Base-by-base conservation (phyloP, 1,140 invertebrate species). In the Scaptomyza pallida region DNA sequence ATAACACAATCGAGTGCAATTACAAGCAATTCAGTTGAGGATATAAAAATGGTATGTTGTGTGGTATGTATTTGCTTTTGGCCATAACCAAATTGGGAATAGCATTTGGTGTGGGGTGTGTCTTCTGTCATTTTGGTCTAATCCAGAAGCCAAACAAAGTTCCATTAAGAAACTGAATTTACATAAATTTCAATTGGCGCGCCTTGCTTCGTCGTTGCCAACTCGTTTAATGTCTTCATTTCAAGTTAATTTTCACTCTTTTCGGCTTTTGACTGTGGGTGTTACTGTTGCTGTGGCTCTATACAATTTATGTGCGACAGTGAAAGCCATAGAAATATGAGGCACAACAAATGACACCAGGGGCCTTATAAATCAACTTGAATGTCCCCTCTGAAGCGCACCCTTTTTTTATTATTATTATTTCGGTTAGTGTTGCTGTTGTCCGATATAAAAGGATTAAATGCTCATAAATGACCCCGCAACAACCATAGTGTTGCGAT, bases 291-390 rank as follows among this genome's bases (percentile, higher is more conserved):
- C 19, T 21, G 26, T 30, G 45, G 33, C 56, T 61, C 65, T n/a
- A 67, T 37, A 57, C 40, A 51, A 64, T 73, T 82, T 69, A 77
- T 76, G 73, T 26, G 73, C 55, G 78, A 78, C 78, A 82, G 79
- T 78, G 78, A 83, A 82, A 82, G 79, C 79, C 79, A 83, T 82
- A 83, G 71, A 82, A 82, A 78, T 82, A 82, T 78, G 74, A 77
- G 62, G 61, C 30, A 51, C 45, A 57, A 10, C 43, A 55, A 57
- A 30, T 65, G 37, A 51, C 61, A 40, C 33, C 12, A 37, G 12
- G 61, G 12, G 61, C 45, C 69, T 44, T 70, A 81, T 81, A 81
- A 81, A 81, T 81, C 78, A 81, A 80, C 61, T 61, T 26, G 61
- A 67, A 55, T 80, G 60, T 59, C 78, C 26, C 26, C 57, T 60